Evolutionary conservation across 2,888 invertebrate genomes (phyloP).

Genomic region (Netelia virgata): DNA sequence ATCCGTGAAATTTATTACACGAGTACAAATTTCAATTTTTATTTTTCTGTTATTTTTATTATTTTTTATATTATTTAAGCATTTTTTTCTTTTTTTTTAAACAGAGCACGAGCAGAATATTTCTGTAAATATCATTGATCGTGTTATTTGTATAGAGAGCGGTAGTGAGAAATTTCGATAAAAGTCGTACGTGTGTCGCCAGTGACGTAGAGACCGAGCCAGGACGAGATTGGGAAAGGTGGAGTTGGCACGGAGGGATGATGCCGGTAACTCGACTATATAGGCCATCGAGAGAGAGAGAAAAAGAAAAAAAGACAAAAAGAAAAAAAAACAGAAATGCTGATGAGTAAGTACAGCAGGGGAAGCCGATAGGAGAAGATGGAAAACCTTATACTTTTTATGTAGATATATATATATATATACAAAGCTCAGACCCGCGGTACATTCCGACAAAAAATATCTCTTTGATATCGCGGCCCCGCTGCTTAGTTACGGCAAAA

Average conservation of each 20-base stretch:
- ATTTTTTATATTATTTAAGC: too few relatives aligned
- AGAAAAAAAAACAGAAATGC: background rate
- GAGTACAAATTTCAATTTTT: too few relatives aligned
- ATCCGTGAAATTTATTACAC: too few relatives aligned
- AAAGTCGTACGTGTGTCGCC: conserved; percentile 32
- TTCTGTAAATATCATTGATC: background rate
- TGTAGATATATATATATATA: conserved; percentile 10
- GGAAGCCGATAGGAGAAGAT: conserved; percentile 43
- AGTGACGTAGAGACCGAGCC: background rate
- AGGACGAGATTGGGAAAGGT: conserved; percentile 20
- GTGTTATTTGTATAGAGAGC: background rate
- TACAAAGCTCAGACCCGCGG: background rate
- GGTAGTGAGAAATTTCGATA: conserved; percentile 51
- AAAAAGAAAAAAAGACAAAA: background rate
- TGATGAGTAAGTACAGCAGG: conserved; percentile 5
- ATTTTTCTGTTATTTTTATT: too few relatives aligned
- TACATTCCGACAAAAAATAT: conserved; percentile 27
- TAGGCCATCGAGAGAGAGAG: conserved; percentile 25
- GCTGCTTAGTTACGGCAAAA: conserved; percentile 24
- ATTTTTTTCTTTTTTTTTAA: too few relatives aligned
- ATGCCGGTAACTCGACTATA: conserved; percentile 10
- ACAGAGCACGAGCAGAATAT: too few relatives aligned
- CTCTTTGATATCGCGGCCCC: conserved; percentile 46
- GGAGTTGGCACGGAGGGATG: conserved; percentile 19
- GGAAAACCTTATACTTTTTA: conserved; percentile 30